These are phyloP conservation scores for Augochlorella aurata DNA, from an alignment of 2,888 invertebrate genomes.

Conservation along the genomic window DNA sequence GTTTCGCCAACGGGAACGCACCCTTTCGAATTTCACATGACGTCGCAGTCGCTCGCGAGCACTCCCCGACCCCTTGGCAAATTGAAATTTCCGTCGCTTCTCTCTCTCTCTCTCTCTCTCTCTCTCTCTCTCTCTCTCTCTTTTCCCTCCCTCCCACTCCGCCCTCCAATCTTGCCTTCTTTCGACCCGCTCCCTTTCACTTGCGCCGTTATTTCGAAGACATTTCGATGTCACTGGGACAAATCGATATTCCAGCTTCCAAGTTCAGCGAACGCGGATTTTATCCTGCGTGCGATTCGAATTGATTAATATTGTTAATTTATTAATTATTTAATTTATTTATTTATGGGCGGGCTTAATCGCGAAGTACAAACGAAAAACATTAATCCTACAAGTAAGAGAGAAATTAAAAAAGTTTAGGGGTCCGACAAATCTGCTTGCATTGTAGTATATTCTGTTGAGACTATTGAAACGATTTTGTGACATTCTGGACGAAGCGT, in stretches of 20 bases:
- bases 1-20: slow-evolving; percentile 22
- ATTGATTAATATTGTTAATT: too few relatives aligned
- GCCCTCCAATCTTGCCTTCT: neutral
- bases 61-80: slow-evolving; percentile 47
- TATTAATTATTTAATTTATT: too few relatives aligned
- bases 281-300: neutral
- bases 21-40: slow-evolving; percentile 47
- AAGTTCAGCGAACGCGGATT: slow-evolving; percentile 32
- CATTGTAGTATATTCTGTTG: too few relatives aligned
- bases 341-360: too few relatives aligned
- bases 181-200: slow-evolving; percentile 28
- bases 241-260: slow-evolving; percentile 59
- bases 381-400: too few relatives aligned
- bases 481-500: too few relatives aligned
- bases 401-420: too few relatives aligned
- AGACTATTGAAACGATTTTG: too few relatives aligned
- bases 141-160: slow-evolving; percentile 9
- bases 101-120: neutral
- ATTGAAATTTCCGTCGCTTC: slow-evolving; percentile 64
- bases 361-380: too few relatives aligned
- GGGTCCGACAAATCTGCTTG: too few relatives aligned
- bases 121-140: slow-evolving; percentile 40
- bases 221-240: slow-evolving; percentile 60
- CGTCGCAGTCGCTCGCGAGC: slow-evolving; percentile 21
- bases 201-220: slow-evolving; percentile 38